phyloP scores from a whole-genome alignment of 2,888 invertebrate genomes.

The Athalia circularis region DNA sequence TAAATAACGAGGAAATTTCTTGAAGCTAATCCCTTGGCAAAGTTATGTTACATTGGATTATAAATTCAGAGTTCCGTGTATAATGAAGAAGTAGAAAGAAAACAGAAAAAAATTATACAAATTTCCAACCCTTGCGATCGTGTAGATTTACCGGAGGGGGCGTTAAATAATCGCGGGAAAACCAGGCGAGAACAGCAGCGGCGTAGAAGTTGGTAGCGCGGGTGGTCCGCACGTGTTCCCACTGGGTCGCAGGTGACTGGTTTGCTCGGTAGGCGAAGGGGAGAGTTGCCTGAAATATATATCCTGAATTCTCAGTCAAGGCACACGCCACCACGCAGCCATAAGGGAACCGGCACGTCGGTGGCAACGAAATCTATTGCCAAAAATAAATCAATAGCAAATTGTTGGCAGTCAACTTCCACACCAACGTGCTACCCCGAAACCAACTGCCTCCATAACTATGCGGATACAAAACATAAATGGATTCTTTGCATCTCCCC shows the following conservation, averaged over 20 bases:
- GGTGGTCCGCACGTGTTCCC: constrained; percentile 24
- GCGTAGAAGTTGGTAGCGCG: constrained; percentile 22
- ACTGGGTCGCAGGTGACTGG: constrained; percentile 30
- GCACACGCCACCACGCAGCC: constrained; percentile 19
- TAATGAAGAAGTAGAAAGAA: no score
- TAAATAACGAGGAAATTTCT: no score
- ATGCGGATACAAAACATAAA: no score
- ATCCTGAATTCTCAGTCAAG: constrained; percentile 19
- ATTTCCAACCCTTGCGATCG: no score
- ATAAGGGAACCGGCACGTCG: constrained; percentile 15
- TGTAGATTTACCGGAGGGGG: neutral
- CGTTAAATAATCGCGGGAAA: constrained; percentile 25
- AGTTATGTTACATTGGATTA: no score
- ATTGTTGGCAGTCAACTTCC: constrained; percentile 9
- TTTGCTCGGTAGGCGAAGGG: constrained; percentile 1
- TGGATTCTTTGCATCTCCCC: no score
- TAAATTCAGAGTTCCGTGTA: no score
- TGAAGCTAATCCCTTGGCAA: no score
- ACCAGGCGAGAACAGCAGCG: neutral
- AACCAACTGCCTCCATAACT: no score
- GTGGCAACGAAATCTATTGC: constrained; percentile 35
- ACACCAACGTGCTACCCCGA: neutral
- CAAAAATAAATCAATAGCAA: constrained; percentile 34
- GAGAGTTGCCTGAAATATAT: constrained; percentile 21
- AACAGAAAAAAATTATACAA: no score